Conservation (phyloP, 2,797 vertebrate species). For the Oreortyx pictus region DNA sequence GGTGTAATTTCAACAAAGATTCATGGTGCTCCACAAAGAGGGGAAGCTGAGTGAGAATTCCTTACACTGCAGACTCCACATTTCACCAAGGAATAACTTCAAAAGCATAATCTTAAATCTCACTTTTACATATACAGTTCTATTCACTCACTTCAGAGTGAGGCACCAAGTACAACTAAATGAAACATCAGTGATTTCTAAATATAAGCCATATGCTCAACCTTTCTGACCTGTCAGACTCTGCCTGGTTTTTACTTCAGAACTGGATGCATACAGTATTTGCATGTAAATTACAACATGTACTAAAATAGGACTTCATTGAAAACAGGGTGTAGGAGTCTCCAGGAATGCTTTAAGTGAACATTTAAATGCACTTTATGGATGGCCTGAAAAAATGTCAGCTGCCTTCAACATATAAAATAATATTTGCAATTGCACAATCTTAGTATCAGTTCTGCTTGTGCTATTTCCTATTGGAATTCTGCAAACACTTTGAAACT, state of each 20-base stretch:
- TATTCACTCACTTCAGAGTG: background rate
- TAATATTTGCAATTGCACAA: background rate
- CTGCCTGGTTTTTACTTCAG: conserved; percentile 6
- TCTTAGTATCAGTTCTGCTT: background rate
- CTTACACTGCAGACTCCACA: background rate
- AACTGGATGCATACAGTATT: background rate
- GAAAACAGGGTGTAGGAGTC: conserved; percentile 14
- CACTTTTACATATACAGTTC: background rate
- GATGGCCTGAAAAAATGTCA: conserved; percentile 44
- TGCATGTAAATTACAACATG: conserved; percentile 20
- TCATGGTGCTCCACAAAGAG: background rate
- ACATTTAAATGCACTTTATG: conserved; percentile 38
- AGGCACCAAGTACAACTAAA: conserved; percentile 8
- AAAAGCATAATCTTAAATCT: background rate
- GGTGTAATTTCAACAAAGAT: background rate
- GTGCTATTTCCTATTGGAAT: background rate
- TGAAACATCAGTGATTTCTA: conserved; percentile 1
- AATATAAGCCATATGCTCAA: background rate
- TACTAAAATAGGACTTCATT: conserved; percentile 27
- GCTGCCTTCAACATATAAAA: background rate
- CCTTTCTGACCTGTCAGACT: conserved; percentile 33
- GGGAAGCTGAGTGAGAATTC: background rate
- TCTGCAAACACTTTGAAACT: background rate
- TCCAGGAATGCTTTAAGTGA: conserved; percentile 50
- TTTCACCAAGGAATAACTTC: background rate